These are phyloP conservation scores for Papilio gigon DNA, from an alignment of 2,888 invertebrate species.

Conservation along the genomic window DNA sequence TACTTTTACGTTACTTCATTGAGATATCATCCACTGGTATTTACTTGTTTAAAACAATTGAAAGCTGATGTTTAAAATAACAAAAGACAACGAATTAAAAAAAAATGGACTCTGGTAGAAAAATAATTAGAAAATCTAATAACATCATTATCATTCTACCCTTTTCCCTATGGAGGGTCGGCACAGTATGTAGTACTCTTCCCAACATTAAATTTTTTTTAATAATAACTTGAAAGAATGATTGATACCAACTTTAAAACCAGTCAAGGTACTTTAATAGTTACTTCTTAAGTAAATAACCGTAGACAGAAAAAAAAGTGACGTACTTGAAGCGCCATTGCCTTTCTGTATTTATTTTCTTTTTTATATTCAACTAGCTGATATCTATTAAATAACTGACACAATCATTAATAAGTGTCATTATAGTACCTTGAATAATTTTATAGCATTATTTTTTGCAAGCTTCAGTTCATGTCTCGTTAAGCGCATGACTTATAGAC, in stretches of 20 bases:
- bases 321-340: not conserved
- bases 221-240: not conserved
- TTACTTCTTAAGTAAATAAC: not conserved
- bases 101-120: no score
- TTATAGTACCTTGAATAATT: constrained; percentile 15
- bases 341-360: not conserved
- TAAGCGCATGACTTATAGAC: not conserved
- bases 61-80: not conserved
- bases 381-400: not conserved
- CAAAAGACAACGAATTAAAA: not conserved
- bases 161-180: no score
- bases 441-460: constrained; percentile 3
- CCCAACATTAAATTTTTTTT: no score
- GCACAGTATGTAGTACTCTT: no score
- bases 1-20: not conserved
- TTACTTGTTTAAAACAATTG: not conserved
- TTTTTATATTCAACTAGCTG: no score
- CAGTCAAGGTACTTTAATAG: not conserved
- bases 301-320: not conserved
- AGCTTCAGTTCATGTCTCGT: not conserved
- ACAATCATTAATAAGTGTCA: constrained; percentile 22
- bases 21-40: not conserved
- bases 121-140: not conserved
- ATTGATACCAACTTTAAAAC: not conserved
- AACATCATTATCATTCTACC: no score